Conservation (phyloP, 1,140 invertebrate genomes). For the Battus philenor region DNA sequence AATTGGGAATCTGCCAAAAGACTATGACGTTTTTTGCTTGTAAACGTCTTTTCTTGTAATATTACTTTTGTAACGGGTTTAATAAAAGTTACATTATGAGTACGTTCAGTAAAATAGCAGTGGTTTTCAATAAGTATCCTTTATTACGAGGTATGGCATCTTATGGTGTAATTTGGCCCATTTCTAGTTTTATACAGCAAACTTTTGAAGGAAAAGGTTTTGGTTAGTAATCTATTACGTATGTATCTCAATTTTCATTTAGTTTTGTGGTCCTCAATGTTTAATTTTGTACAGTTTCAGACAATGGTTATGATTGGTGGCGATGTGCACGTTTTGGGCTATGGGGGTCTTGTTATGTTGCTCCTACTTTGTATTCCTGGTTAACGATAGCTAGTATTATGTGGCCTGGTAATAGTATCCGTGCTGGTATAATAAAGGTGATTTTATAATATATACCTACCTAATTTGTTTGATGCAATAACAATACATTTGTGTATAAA, state of each 20-base stretch:
- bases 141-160: slow-evolving; percentile 59
- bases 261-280: too few relatives aligned
- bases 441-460: slow-evolving; percentile 8
- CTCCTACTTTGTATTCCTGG: slow-evolving; percentile 64
- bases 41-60: too few relatives aligned
- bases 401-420: slow-evolving; percentile 57
- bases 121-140: slow-evolving; percentile 55
- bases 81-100: too few relatives aligned
- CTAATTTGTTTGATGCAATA: too few relatives aligned
- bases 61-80: too few relatives aligned
- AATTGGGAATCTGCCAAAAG: too few relatives aligned
- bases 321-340: slow-evolving; percentile 59
- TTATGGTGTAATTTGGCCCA: slow-evolving; percentile 62
- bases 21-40: too few relatives aligned
- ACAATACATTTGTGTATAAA: too few relatives aligned
- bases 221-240: slow-evolving; percentile 35
- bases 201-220: slow-evolving; percentile 58
- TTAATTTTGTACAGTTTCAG: slow-evolving; percentile 19
- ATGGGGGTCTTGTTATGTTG: slow-evolving; percentile 69
- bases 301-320: slow-evolving; percentile 57
- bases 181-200: slow-evolving; percentile 67
- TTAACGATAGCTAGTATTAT: slow-evolving; percentile 57
- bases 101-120: slow-evolving; percentile 42
- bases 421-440: slow-evolving; percentile 58
- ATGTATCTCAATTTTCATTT: not conserved